These are phyloP conservation scores for Theristicus caerulescens DNA, from an alignment of 2,113 vertebrate genomes.

Conservation along the genomic window DNA sequence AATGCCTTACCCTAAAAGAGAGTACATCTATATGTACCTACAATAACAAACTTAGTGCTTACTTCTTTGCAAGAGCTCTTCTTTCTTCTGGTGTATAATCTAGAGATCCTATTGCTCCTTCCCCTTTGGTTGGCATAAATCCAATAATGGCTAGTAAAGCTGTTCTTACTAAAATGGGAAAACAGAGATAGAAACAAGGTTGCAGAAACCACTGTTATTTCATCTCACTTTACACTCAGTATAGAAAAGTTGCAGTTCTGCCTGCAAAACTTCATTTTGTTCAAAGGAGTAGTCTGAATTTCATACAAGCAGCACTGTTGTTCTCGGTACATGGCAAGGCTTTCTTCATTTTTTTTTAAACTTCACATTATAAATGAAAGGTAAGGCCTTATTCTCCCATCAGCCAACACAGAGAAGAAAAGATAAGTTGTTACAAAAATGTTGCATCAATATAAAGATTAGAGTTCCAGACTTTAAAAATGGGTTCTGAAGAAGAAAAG, in stretches of 20 bases:
- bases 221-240: neutral
- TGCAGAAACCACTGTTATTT: neutral
- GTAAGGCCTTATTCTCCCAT: neutral
- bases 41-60: slow-evolving; percentile 62
- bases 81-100: slow-evolving; percentile 98
- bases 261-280: neutral
- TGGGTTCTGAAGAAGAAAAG: neutral
- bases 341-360: neutral
- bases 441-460: neutral
- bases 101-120: slow-evolving; percentile 97
- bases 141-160: slow-evolving; percentile 97
- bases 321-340: neutral
- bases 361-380: neutral
- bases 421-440: neutral
- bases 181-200: slow-evolving; percentile 32
- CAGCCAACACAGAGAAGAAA: neutral
- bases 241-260: neutral
- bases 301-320: neutral
- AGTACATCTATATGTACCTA: neutral
- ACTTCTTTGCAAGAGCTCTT: slow-evolving; percentile 95
- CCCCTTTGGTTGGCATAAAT: slow-evolving; percentile 99
- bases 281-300: neutral
- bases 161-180: slow-evolving; percentile 87
- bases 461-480: neutral
- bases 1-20: neutral